Evolutionary conservation across 2,797 vertebrate genomes (phyloP), one percentile per base, ranked within the genome.

Genomic region (Lycodopsis pacificus): DNA sequence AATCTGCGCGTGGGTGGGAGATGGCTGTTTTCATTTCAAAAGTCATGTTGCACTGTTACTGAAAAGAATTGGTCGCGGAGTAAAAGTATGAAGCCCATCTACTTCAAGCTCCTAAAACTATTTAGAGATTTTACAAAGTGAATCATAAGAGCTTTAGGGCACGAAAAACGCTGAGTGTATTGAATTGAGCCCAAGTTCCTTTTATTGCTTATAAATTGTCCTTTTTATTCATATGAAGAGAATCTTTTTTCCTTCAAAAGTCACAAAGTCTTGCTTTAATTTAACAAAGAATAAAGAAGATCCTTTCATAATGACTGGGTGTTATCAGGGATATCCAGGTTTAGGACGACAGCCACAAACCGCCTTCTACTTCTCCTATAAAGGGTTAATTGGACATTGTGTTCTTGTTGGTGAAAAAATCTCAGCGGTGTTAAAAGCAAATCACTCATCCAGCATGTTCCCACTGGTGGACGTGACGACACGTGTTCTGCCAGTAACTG

Each of bases 401-500:
- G 66, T 74, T 87, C 42, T 81, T 79, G 80, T 82, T 82, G 86
- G 83, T 74, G 83, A 78, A 71, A 71, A 79, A 88, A 88, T 73
- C 80, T 86, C 82, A 62, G 83, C 54, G 5, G 79, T 81, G 81
- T 90, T 91, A 85, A 91, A 87, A 91, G 89, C 86, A 88, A 81
- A 93, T 94, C 91, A 91, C 57, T 94, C 93, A 91, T 84, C 62
- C 91, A 90, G 93, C 90, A 49, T 86, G 94, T 89, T 90, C 84
- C 90, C 91, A 91, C 83, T 46, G 9, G 84, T 92, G 89, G 85
- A 91, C 79, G 82, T 88, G 91, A 91, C 69, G 85, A 93, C 92
- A 91, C 88, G 82, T 91, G 90, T 92, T 88, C 88, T 77, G 81
- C 87, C 86, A 92, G 91, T 92, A 94, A 91, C 86, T 88, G 90